A percentile compares a stretch with the other conserved stretches of the same genome.
phyloP scores from a whole-genome alignment of 2,113 vertebrate genomes.

The Hippolais icterina region DNA sequence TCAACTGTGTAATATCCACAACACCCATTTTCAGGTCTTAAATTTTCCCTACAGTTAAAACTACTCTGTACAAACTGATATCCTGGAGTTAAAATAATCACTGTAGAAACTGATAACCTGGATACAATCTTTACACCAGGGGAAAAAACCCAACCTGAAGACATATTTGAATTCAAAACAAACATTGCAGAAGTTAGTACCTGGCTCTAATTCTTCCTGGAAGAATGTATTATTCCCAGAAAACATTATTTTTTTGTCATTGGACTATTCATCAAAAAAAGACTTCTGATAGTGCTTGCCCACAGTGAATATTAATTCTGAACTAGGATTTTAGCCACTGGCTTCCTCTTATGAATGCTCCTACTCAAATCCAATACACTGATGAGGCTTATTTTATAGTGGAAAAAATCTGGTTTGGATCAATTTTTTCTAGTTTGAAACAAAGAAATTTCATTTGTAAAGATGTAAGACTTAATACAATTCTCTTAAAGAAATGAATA shows the following conservation, averaged over 20 bases:
- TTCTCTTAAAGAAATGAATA: neutral
- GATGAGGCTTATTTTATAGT: neutral
- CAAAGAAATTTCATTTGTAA: neutral
- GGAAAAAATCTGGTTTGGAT: neutral
- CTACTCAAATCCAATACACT: neutral
- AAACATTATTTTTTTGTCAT: neutral
- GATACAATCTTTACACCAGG: neutral
- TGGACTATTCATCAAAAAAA: neutral
- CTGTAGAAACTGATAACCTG: neutral
- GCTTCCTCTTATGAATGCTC: neutral
- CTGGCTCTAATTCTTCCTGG: neutral
- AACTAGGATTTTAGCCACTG: neutral
- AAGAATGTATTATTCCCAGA: neutral
- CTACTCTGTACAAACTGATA: neutral
- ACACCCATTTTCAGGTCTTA: neutral
- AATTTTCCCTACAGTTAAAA: neutral
- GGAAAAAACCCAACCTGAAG: accelerated
- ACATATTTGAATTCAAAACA: neutral
- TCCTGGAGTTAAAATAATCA: neutral
- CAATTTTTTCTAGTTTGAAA: neutral
- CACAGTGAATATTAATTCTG: neutral
- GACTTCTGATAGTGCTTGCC: neutral
- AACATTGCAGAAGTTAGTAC: neutral
- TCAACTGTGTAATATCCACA: neutral
- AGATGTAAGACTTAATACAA: neutral